Evolutionary conservation across 2,888 invertebrate species (phyloP).

Genomic region (Acleris sparsana): DNA sequence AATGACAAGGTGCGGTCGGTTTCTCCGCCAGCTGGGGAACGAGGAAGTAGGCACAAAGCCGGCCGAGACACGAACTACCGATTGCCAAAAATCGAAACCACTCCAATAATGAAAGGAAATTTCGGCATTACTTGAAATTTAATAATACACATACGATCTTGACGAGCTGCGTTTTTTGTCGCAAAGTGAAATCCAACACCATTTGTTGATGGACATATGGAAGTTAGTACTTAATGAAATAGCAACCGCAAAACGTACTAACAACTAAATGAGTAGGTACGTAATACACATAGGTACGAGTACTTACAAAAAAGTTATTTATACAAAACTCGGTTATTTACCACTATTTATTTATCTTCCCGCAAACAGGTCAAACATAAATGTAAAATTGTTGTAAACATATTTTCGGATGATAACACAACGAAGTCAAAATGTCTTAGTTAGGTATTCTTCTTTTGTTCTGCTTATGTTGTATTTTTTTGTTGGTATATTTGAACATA

Average conservation of each 20-base stretch:
- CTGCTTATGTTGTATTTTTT: too few species aligned
- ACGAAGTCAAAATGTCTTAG: too few species aligned
- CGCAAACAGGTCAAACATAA: too few species aligned
- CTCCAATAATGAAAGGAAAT: conserved; percentile 50
- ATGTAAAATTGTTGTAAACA: too few species aligned
- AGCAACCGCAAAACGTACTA: not conserved
- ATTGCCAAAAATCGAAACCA: conserved; percentile 68
- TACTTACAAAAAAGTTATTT: too few species aligned
- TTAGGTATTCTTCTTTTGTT: too few species aligned
- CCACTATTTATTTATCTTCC: too few species aligned
- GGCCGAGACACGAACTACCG: conserved; percentile 57
- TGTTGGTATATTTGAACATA: too few species aligned
- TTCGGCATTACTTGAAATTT: conserved; percentile 49
- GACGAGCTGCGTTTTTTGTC: conserved; percentile 65
- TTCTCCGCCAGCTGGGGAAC: conserved; percentile 73
- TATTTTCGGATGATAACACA: too few species aligned
- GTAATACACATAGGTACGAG: too few species aligned
- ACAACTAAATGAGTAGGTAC: too few species aligned
- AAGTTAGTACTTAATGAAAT: not conserved
- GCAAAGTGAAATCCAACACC: not conserved
- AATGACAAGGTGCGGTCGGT: conserved; percentile 69
- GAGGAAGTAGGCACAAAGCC: conserved; percentile 69
- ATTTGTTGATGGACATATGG: not conserved
- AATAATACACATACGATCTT: conserved; percentile 57
- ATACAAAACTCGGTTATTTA: too few species aligned